phyloP scores from a whole-genome alignment of 2,113 vertebrate genomes.

The Edolisoma coerulescens region DNA sequence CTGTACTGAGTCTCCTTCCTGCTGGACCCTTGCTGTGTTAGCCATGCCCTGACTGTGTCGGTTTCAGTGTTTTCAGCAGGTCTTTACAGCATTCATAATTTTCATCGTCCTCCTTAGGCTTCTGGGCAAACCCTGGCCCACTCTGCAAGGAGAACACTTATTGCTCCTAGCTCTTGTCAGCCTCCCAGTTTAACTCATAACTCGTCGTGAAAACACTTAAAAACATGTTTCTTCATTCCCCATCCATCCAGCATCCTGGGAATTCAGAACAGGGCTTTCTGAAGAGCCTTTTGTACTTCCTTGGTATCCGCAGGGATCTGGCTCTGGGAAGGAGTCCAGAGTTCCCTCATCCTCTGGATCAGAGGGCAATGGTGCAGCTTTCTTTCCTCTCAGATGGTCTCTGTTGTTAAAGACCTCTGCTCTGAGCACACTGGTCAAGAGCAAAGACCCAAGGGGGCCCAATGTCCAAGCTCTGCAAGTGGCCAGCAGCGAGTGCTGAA shows the following conservation, averaged over 20 bases:
- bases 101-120: not conserved
- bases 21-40: not conserved
- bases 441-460: not conserved
- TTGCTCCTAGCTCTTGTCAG: not conserved
- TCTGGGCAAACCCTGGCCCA: not conserved
- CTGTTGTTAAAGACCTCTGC: not conserved
- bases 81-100: not conserved
- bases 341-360: not conserved
- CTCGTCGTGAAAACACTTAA: not conserved
- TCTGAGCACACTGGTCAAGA: not conserved
- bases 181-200: not conserved
- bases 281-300: not conserved
- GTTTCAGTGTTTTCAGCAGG: not conserved
- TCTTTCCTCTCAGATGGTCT: not conserved
- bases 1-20: not conserved
- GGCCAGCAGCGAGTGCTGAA: not conserved
- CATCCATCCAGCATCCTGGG: not conserved
- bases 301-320: not conserved
- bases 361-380: not conserved
- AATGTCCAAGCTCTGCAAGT: not conserved
- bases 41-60: accelerated
- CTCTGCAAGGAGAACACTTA: not conserved
- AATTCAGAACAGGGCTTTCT: not conserved
- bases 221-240: not conserved
- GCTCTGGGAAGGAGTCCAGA: not conserved